These are phyloP conservation scores for Emydura subglobosa DNA, from an alignment of 2,113 vertebrate species.

Conservation along the genomic window DNA sequence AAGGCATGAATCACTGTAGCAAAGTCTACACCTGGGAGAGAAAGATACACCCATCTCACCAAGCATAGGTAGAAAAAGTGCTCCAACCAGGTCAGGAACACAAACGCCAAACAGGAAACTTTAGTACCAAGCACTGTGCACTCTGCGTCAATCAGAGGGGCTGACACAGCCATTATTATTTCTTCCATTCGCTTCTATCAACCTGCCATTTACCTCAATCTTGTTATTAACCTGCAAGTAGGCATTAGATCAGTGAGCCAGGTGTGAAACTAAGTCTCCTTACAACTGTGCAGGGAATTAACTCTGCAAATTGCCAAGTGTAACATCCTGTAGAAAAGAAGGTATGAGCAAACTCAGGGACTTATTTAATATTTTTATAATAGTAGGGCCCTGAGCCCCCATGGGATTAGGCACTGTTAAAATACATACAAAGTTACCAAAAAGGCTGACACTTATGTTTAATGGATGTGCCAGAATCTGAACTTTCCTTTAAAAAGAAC, in stretches of 20 bases:
- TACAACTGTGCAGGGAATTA: background rate
- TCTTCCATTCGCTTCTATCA: background rate
- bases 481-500: background rate
- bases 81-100: background rate
- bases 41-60: background rate
- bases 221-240: background rate
- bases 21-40: background rate
- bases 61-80: background rate
- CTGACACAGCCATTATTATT: background rate
- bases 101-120: background rate
- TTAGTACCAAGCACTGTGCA: no score
- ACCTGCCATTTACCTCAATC: background rate
- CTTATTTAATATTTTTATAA: background rate
- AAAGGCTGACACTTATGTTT: background rate
- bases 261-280: background rate
- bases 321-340: background rate
- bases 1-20: background rate
- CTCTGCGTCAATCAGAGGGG: no score
- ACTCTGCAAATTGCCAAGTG: background rate
- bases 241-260: background rate
- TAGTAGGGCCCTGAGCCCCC: background rate
- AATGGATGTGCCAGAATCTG: background rate
- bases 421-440: background rate
- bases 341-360: background rate
- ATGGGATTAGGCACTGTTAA: background rate